Conservation (phyloP, 2,888 invertebrate species). For the Hoplodrina blanda region DNA sequence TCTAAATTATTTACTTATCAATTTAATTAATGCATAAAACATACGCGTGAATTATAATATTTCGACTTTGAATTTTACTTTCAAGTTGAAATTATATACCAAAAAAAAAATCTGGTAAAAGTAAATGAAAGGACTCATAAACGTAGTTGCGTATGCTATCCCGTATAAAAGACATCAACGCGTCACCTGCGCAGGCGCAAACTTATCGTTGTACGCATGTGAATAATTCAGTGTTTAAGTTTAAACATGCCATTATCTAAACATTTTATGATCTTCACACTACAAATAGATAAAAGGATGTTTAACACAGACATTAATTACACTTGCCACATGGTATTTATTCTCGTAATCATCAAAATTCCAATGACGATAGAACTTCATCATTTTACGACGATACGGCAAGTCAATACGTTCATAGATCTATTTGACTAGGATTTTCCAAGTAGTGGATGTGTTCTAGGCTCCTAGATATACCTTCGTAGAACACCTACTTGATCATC, state of each 20-base stretch:
- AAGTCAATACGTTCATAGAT: slow-evolving; percentile 21
- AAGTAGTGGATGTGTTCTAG: neutral
- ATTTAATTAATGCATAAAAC: neutral
- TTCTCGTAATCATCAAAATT: slow-evolving; percentile 9
- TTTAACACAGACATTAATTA: slow-evolving; percentile 30
- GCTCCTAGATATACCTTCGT: slow-evolving; percentile 2
- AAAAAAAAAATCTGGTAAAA: neutral
- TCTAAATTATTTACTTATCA: neutral
- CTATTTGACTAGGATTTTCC: slow-evolving; percentile 15
- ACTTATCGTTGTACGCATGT: slow-evolving; percentile 6
- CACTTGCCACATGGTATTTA: slow-evolving; percentile 17
- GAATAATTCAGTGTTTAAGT: slow-evolving; percentile 32
- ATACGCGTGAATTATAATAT: neutral
- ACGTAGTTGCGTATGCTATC: slow-evolving; percentile 12
- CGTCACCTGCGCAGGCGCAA: slow-evolving; percentile 56
- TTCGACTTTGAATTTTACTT: neutral
- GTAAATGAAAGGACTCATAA: neutral
- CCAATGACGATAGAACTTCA: slow-evolving; percentile 20
- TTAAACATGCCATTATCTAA: slow-evolving; percentile 41
- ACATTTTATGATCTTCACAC: slow-evolving; percentile 26
- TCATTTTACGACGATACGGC: slow-evolving; percentile 10
- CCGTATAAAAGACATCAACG: slow-evolving; percentile 71
- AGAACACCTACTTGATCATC: slow-evolving; percentile 17
- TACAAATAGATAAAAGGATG: slow-evolving; percentile 33
- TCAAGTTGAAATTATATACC: neutral